phyloP scores from a whole-genome alignment of 2,888 invertebrate genomes.

The Tuberolachnus salignus region DNA sequence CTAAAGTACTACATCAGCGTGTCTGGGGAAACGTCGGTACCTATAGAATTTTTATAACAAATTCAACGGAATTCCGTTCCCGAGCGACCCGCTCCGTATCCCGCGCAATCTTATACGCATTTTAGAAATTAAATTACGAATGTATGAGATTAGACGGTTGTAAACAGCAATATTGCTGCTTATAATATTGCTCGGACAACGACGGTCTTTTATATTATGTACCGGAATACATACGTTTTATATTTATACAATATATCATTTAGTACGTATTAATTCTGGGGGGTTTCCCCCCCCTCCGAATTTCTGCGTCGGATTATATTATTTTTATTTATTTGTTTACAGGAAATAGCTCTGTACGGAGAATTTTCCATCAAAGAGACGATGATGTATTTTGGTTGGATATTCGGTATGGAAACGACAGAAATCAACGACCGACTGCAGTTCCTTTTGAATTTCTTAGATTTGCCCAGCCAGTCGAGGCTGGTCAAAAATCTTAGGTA shows the following conservation, averaged over 20 bases:
- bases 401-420: slow-evolving; percentile 86
- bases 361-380: slow-evolving; percentile 94
- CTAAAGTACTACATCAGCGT: background rate
- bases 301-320: background rate
- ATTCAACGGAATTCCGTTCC: background rate
- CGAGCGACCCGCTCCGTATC: background rate
- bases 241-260: background rate
- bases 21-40: background rate
- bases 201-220: background rate
- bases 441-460: slow-evolving; percentile 87
- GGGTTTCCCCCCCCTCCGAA: background rate
- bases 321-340: slow-evolving; percentile 61
- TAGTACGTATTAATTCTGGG: background rate
- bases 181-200: too few species aligned
- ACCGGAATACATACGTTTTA: background rate
- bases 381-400: slow-evolving; percentile 95
- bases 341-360: slow-evolving; percentile 87
- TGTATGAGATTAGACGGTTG: background rate
- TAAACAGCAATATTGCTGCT: too few species aligned
- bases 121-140: slow-evolving; percentile 13
- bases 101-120: background rate
- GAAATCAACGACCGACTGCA: slow-evolving; percentile 82
- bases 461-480: slow-evolving; percentile 84
- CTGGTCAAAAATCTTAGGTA: slow-evolving; percentile 78
- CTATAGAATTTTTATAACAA: background rate